Evolutionary conservation across 2,888 invertebrate species (phyloP).

Genomic region (Blastobasis lacticolella): DNA sequence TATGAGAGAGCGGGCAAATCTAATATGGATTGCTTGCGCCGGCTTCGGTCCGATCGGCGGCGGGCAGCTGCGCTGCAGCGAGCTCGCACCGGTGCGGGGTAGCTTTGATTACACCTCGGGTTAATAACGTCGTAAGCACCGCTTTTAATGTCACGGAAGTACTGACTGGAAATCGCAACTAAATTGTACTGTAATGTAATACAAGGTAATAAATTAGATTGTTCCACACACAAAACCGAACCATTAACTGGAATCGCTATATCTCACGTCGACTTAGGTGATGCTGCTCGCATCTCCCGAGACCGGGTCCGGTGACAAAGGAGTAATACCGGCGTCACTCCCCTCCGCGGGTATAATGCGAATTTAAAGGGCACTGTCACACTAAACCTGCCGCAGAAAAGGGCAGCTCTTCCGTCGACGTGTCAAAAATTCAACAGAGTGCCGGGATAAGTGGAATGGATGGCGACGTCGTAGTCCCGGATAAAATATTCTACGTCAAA

Average conservation of each 20-base stretch:
- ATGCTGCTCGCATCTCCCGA: conserved; percentile 21
- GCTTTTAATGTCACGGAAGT: too few relatives aligned
- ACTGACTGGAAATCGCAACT: too few relatives aligned
- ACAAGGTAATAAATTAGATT: too few relatives aligned
- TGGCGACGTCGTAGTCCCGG: conserved; percentile 54
- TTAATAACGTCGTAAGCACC: too few relatives aligned
- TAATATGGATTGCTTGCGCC: conserved; percentile 73
- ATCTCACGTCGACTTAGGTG: conserved; percentile 19
- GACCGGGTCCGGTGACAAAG: conserved; percentile 23
- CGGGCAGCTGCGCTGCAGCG: conserved; percentile 18
- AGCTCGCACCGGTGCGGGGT: not conserved
- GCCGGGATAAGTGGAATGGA: conserved; percentile 71
- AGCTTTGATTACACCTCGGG: too few relatives aligned
- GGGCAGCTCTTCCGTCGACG: conserved; percentile 52
- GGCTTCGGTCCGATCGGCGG: conserved; percentile 60
- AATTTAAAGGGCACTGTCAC: conserved; percentile 59
- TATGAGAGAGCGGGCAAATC: conserved; percentile 72
- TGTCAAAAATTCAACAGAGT: conserved; percentile 72
- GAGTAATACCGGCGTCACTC: conserved; percentile 22
- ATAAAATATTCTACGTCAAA: conserved; percentile 72
- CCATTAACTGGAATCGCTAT: conserved; percentile 2
- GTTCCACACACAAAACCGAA: not conserved
- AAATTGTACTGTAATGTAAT: too few relatives aligned
- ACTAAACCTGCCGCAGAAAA: conserved; percentile 63
- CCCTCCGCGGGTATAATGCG: conserved; percentile 39